Conservation (phyloP, 2,113 vertebrate species). For the Leucosticte australis region DNA sequence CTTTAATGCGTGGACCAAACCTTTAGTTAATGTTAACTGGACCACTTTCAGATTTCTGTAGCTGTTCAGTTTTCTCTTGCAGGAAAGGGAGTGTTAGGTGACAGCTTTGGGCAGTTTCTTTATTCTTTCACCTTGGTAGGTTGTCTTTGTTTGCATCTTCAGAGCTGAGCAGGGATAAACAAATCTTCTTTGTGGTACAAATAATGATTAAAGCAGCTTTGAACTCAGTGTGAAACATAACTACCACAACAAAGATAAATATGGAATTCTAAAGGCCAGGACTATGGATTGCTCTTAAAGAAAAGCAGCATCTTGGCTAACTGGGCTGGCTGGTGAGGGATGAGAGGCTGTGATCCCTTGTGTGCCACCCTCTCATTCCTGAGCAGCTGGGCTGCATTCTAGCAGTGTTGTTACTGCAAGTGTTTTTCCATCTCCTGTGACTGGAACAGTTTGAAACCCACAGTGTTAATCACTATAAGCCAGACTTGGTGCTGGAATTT, state of each 20-base stretch:
- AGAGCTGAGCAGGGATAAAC: conserved; percentile 46
- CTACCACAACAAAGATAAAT: conserved; percentile 32
- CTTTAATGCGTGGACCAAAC: conserved; percentile 36
- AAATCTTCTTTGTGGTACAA: conserved; percentile 62
- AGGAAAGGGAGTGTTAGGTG: conserved; percentile 10
- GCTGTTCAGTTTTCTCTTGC: neutral
- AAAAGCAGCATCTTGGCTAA: neutral
- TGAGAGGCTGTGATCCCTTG: neutral
- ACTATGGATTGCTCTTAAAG: neutral
- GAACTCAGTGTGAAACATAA: conserved; percentile 28
- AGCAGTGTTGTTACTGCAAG: neutral
- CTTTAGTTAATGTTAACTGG: conserved; percentile 38
- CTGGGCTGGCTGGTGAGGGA: neutral
- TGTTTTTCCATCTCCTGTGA: neutral
- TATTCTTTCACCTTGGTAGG: conserved; percentile 40
- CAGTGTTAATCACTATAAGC: neutral
- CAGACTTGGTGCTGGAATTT: neutral
- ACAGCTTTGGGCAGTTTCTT: conserved; percentile 46
- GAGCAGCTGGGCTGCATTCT: neutral
- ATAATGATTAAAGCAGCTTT: conserved; percentile 52
- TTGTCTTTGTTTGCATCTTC: conserved; percentile 61
- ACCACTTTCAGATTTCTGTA: conserved; percentile 25
- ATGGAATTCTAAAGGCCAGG: neutral
- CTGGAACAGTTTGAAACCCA: neutral
- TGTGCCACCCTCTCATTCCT: neutral